phyloP scores from a whole-genome alignment of 2,888 invertebrate species.

The Lissocephala sabroskyi region DNA sequence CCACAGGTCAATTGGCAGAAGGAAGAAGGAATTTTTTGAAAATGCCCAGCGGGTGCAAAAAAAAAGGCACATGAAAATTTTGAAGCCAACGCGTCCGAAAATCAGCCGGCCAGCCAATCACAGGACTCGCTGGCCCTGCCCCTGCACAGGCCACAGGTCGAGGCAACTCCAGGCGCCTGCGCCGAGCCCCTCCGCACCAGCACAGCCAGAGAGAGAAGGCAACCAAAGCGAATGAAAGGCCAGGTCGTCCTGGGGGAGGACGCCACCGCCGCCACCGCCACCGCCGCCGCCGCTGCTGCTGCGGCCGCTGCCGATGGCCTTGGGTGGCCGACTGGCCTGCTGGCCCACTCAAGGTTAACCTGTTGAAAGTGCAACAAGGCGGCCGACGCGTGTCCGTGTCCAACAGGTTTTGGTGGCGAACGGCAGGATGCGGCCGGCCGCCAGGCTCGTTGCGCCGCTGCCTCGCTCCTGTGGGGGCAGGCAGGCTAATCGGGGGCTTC shows the following conservation, averaged over 20 bases:
- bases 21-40: not conserved
- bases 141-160: not conserved
- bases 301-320: not conserved
- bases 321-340: not conserved
- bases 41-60: no score
- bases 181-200: not conserved
- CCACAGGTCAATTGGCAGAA: no score
- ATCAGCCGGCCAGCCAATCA: not conserved
- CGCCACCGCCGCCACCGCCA: slow-evolving; percentile 8
- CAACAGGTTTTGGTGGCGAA: no score
- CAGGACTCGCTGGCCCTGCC: not conserved
- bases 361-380: slow-evolving; percentile 43
- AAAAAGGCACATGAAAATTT: not conserved
- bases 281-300: slow-evolving; percentile 3
- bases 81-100: not conserved
- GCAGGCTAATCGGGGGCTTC: no score
- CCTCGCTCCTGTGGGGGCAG: no score
- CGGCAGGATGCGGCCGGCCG: no score
- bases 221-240: not conserved
- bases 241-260: slow-evolving; percentile 10
- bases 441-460: no score
- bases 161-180: not conserved
- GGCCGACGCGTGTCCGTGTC: not conserved
- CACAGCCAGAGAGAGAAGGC: no score
- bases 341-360: slow-evolving; percentile 43